Evolutionary conservation across 2,797 vertebrate genomes (phyloP).

Genomic region (Argentina silus): DNA sequence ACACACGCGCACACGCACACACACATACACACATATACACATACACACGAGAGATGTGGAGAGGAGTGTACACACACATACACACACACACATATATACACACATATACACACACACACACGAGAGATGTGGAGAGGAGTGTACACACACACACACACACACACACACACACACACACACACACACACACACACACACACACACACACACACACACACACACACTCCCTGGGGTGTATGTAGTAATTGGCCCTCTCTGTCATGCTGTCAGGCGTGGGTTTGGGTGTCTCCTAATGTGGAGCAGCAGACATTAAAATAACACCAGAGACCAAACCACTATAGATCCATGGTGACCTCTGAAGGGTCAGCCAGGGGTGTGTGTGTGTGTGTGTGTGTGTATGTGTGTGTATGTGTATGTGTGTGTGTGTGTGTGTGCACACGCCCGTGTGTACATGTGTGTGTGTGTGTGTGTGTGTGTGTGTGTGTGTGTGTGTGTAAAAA

Average conservation of each 20-base stretch:
- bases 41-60: neutral
- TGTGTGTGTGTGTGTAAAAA: constrained; percentile 29
- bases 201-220: constrained; percentile 1
- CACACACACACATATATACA: constrained; percentile 13
- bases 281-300: constrained; percentile 75
- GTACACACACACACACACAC: neutral
- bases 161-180: constrained; percentile 23
- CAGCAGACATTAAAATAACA: constrained; percentile 78
- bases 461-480: neutral
- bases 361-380: constrained; percentile 41
- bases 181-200: constrained; percentile 6
- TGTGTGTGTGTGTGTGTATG: constrained; percentile 21
- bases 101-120: constrained; percentile 6
- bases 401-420: constrained; percentile 27
- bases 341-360: constrained; percentile 66
- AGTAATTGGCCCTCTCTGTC: constrained; percentile 77
- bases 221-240: constrained; percentile 2
- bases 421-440: constrained; percentile 36
- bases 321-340: constrained; percentile 64
- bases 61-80: constrained; percentile 12
- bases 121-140: too few species aligned
- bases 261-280: constrained; percentile 75
- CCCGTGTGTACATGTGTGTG: constrained; percentile 16
- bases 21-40: constrained; percentile 11
- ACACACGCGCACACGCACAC: constrained; percentile 1